Evolutionary conservation across 2,797 vertebrate genomes (phyloP).

Genomic region (Pangasius djambal): DNA sequence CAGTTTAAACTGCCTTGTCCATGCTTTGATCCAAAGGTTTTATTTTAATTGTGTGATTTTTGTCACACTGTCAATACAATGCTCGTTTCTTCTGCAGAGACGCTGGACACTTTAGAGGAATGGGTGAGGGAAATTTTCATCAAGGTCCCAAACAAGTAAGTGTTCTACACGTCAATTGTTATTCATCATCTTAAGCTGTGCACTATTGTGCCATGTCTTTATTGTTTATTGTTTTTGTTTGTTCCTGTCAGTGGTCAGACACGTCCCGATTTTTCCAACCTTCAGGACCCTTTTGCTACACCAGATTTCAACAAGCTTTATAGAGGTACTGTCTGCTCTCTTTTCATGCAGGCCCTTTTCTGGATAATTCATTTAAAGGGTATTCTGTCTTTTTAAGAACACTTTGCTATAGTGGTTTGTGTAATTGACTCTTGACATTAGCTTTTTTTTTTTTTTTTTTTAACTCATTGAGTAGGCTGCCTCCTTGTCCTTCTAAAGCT

Average conservation of each 20-base stretch:
- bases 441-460: background rate
- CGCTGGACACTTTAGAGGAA: slow-evolving; percentile 89
- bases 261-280: slow-evolving; percentile 82
- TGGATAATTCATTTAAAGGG: background rate
- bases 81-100: slow-evolving; percentile 73
- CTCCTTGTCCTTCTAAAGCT: background rate
- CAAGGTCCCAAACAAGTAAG: slow-evolving; percentile 93
- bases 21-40: background rate
- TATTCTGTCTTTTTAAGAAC: background rate
- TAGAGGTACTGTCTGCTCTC: slow-evolving; percentile 77
- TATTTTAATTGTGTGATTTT: slow-evolving; percentile 1
- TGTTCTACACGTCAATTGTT: background rate
- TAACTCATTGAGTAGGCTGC: background rate
- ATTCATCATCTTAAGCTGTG: background rate
- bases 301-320: slow-evolving; percentile 91
- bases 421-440: background rate
- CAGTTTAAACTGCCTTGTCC: background rate
- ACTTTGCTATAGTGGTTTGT: background rate
- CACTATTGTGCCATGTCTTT: background rate
- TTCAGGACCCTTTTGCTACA: slow-evolving; percentile 90
- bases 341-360: background rate
- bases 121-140: slow-evolving; percentile 94
- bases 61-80: background rate
- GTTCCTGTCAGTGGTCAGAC: slow-evolving; percentile 73
- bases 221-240: background rate